A percentile compares a stretch with the other conserved stretches of the same genome.
phyloP scores from a whole-genome alignment of 2,888 invertebrate genomes.

The Drosophila imparisetae region DNA sequence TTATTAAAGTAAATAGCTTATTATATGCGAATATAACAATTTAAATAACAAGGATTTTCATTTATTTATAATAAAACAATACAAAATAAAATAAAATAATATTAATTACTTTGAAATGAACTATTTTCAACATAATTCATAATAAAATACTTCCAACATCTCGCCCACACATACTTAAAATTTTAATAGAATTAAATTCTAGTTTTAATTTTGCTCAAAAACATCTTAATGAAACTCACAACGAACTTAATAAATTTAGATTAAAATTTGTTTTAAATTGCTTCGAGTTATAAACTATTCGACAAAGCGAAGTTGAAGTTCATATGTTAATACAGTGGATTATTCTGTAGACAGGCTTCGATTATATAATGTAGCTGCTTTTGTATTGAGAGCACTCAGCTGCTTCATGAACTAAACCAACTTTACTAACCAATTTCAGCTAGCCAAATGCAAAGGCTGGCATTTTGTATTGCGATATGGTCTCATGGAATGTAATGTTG shows the following conservation, averaged over 20 bases:
- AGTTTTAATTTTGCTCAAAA: neutral
- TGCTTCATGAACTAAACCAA: constrained; percentile 19
- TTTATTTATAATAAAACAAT: neutral
- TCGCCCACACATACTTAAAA: neutral
- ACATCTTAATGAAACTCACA: neutral
- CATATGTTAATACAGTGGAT: neutral
- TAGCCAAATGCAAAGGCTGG: constrained; percentile 7
- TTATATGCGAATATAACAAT: neutral
- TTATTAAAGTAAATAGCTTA: constrained; percentile 3
- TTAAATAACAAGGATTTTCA: neutral
- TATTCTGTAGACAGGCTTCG: neutral
- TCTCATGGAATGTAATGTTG: constrained; percentile 28
- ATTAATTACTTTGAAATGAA: neutral
- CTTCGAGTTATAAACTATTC: neutral
- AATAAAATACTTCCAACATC: neutral
- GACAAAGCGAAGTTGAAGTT: neutral
- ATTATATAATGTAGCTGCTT: neutral
- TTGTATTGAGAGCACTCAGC: constrained; percentile 10
- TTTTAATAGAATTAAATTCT: neutral
- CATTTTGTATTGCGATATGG: constrained; percentile 26
- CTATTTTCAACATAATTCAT: neutral
- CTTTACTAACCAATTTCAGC: constrained; percentile 41
- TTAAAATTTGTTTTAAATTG: neutral
- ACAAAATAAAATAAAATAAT: neutral
- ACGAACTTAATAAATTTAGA: neutral